Conservation (phyloP, 1,140 invertebrate genomes). For the Drosophila takahashii region DNA sequence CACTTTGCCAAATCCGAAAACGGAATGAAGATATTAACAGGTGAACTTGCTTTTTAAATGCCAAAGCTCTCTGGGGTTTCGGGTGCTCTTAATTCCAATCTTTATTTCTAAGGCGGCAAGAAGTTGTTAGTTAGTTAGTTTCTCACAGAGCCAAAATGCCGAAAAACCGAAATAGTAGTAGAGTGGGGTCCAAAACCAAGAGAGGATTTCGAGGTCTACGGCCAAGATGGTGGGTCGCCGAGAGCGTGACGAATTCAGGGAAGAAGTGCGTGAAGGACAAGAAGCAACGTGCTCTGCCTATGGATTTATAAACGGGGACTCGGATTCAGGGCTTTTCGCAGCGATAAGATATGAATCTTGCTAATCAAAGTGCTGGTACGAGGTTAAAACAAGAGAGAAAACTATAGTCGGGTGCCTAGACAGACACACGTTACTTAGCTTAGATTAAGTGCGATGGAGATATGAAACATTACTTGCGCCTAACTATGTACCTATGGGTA, state of each 20-base stretch:
- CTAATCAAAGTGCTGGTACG: constrained; percentile 20
- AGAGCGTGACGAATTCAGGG: constrained; percentile 65
- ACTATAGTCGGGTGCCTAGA: too few species aligned
- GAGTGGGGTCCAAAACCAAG: too few species aligned
- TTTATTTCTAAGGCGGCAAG: too few species aligned
- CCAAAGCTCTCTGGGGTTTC: constrained; percentile 1
- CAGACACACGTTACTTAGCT: too few species aligned
- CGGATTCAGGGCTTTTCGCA: constrained; percentile 22
- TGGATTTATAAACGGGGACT: constrained; percentile 35
- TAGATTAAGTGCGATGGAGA: too few species aligned
- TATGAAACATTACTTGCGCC: too few species aligned
- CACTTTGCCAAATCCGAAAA: constrained; percentile 11
- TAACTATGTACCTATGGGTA: too few species aligned
- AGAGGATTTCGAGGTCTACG: too few species aligned
- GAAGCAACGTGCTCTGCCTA: constrained; percentile 36
- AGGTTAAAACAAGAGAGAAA: constrained; percentile 1
- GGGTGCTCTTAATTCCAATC: background rate
- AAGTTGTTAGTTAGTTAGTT: too few species aligned
- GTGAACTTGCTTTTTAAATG: constrained; percentile 3
- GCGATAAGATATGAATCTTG: constrained; percentile 38
- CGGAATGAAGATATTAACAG: constrained; percentile 1
- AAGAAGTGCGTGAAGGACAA: constrained; percentile 37
- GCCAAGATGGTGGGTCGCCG: too few species aligned
- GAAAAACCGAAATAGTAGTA: too few species aligned
- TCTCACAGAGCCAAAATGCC: too few species aligned